These are phyloP conservation scores for Spheniscus mendiculus DNA, from an alignment of 2,113 vertebrate genomes.

Conservation along the genomic window DNA sequence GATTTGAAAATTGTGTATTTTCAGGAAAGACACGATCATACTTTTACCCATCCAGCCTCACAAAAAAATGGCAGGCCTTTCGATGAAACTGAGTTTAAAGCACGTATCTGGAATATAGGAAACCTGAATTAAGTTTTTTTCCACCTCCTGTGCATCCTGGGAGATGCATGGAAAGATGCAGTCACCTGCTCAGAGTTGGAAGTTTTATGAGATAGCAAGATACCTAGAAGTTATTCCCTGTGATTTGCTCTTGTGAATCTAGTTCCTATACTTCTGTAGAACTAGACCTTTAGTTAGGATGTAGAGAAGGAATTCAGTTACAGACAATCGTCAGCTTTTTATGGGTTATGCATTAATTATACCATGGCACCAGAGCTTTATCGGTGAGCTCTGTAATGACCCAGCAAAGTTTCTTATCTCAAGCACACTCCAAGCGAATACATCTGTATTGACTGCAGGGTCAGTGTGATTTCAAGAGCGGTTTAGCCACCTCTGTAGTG, in stretches of 20 bases:
- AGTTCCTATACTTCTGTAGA: not conserved
- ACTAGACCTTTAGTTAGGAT: not conserved
- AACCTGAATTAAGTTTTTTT: not conserved
- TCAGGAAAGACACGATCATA: not conserved
- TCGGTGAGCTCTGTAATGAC: not conserved
- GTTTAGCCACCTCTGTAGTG: not conserved
- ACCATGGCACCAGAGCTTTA: not conserved
- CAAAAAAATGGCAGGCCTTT: not conserved
- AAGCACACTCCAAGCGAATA: not conserved
- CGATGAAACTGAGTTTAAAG: not conserved
- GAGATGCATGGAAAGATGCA: not conserved
- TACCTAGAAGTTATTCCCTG: not conserved
- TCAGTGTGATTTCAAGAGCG: not conserved
- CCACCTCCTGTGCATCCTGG: not conserved
- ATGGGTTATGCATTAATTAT: not conserved
- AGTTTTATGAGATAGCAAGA: not conserved
- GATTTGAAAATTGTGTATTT: not conserved
- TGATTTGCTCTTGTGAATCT: not conserved
- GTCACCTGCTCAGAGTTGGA: not conserved
- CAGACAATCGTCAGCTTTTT: not conserved
- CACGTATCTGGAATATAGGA: not conserved
- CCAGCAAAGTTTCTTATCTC: not conserved
- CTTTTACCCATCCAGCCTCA: not conserved
- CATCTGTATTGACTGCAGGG: not conserved
- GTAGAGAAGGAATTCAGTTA: not conserved